Conservation (phyloP, 2,113 vertebrate species). For the Laterallus jamaicensis region DNA sequence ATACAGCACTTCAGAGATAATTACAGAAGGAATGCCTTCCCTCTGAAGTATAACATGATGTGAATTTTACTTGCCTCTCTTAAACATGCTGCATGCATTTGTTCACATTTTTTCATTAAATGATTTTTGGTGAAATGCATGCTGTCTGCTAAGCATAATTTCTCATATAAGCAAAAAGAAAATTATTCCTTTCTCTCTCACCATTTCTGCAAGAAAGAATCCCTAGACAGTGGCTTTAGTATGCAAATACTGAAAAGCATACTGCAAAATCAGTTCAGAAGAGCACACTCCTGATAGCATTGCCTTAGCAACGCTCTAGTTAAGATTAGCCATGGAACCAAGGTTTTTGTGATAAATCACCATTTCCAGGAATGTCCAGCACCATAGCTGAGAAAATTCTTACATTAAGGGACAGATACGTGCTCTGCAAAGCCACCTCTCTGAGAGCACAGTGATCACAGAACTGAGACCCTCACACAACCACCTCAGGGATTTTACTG, state of each 20-base stretch:
- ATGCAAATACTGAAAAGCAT: slow-evolving; percentile 48
- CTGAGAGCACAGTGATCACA: not conserved
- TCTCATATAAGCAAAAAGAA: not conserved
- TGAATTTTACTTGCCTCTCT: slow-evolving; percentile 6
- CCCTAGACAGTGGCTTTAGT: slow-evolving; percentile 27
- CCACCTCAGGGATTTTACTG: not conserved
- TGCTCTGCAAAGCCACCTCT: not conserved
- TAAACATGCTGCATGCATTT: slow-evolving; percentile 1
- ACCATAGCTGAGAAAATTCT: not conserved
- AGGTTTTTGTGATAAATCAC: slow-evolving; percentile 9
- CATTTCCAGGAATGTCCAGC: not conserved
- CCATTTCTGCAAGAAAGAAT: not conserved
- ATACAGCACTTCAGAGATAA: slow-evolving; percentile 14
- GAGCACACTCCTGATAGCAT: slow-evolving; percentile 42
- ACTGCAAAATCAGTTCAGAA: slow-evolving; percentile 47
- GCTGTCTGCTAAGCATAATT: not conserved
- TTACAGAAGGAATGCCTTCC: slow-evolving; percentile 1
- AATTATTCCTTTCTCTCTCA: not conserved
- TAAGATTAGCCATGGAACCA: slow-evolving; percentile 15
- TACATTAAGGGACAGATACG: not conserved
- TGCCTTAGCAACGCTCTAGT: slow-evolving; percentile 61
- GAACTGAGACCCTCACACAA: not conserved
- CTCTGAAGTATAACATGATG: not conserved
- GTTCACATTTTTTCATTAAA: not conserved
- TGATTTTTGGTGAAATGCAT: slow-evolving; percentile 7